Percentiles rank a stretch among this genome's conserved stretches.
Conservation (phyloP, 1,140 invertebrate genomes). For the Latrodectus geometricus region DNA sequence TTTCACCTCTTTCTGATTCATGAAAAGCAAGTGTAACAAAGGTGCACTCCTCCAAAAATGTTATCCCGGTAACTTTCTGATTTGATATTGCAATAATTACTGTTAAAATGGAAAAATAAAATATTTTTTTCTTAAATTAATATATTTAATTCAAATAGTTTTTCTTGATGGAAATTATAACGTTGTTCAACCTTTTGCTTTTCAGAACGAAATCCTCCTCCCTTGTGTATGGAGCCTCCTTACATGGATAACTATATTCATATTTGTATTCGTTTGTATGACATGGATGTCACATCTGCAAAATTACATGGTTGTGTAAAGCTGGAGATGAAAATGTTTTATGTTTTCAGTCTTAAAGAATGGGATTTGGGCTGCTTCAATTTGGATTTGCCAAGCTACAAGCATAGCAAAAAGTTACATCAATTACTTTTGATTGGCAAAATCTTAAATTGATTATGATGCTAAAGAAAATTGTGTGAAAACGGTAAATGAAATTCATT, state of each 20-base stretch:
- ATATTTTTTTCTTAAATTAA: neutral
- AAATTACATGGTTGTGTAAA: slow-evolving; percentile 15
- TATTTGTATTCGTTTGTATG: slow-evolving; percentile 9
- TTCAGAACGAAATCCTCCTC: slow-evolving; percentile 20
- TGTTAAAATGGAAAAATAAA: neutral
- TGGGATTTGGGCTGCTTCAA: slow-evolving; percentile 13
- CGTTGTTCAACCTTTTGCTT: neutral
- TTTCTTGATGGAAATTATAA: slow-evolving; percentile 12
- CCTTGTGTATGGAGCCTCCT: slow-evolving; percentile 5
- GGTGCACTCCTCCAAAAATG: too few species aligned
- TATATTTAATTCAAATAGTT: neutral
- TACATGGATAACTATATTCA: neutral
- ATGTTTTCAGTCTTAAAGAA: slow-evolving; percentile 8
- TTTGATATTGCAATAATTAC: too few species aligned
- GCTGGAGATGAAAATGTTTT: slow-evolving; percentile 20
- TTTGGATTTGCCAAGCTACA: neutral
- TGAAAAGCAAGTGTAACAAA: too few species aligned
- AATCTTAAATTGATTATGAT: too few species aligned
- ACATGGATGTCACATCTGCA: neutral
- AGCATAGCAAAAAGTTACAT: too few species aligned
- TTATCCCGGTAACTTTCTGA: too few species aligned
- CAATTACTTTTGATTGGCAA: too few species aligned
- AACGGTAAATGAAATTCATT: too few species aligned
- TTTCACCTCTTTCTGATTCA: too few species aligned
- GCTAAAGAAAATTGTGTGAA: too few species aligned